These are phyloP conservation scores for Podotricha telesiphe DNA, from an alignment of 2,888 invertebrate species.

Conservation along the genomic window DNA sequence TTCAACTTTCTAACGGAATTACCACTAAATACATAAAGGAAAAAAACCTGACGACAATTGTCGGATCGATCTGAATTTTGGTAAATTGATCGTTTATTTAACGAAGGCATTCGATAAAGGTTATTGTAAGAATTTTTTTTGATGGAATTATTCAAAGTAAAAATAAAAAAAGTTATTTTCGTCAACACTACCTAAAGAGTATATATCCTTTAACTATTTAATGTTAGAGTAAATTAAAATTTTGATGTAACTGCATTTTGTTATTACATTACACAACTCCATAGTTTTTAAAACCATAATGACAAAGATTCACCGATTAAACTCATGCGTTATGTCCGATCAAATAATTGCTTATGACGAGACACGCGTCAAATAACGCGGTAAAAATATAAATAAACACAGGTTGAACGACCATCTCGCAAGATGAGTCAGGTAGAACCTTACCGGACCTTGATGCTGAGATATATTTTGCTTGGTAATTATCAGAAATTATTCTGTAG, in stretches of 20 bases:
- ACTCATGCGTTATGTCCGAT: conserved; percentile 32
- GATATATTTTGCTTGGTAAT: conserved; percentile 42
- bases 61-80: background rate
- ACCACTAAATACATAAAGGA: no score
- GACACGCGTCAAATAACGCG: conserved; percentile 62
- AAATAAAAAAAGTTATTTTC: no score
- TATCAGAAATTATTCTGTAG: conserved; percentile 25
- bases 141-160: no score
- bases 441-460: conserved; percentile 59
- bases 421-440: conserved; percentile 72
- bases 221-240: no score
- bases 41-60: background rate
- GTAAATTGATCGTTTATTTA: background rate
- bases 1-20: no score
- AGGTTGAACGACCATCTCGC: conserved; percentile 76
- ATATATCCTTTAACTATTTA: no score
- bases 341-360: conserved; percentile 47
- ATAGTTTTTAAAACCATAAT: conserved; percentile 5
- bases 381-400: conserved; percentile 75
- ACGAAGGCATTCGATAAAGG: background rate
- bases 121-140: background rate
- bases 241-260: no score
- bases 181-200: no score
- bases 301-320: conserved; percentile 8
- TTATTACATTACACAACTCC: background rate